phyloP scores from a whole-genome alignment of 2,888 invertebrate genomes.

The Lamproptera curius region DNA sequence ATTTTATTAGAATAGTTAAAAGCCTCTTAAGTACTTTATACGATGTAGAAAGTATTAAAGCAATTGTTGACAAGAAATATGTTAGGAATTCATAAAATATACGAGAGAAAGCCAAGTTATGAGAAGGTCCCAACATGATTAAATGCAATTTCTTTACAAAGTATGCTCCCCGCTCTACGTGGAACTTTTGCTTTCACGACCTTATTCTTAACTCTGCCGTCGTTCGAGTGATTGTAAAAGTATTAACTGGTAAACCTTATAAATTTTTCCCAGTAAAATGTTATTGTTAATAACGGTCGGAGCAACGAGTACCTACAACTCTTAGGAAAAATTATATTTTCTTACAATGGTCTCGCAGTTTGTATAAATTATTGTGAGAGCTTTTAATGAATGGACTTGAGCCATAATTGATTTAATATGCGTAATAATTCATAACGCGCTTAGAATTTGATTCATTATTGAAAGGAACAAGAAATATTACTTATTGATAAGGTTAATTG shows the following conservation, averaged over 20 bases:
- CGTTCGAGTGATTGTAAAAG: conserved; percentile 38
- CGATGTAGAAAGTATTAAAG: conserved; percentile 56
- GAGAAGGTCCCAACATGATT: conserved; percentile 63
- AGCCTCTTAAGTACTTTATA: conserved; percentile 43
- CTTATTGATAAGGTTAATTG: too few species aligned
- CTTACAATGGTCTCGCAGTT: neutral
- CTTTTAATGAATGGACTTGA: conserved; percentile 1
- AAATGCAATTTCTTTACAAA: conserved; percentile 74
- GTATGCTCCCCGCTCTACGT: conserved; percentile 56
- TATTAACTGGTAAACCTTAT: conserved; percentile 29
- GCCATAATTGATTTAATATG: too few species aligned
- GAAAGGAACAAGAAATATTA: too few species aligned
- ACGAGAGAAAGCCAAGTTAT: conserved; percentile 57
- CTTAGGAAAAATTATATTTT: conserved; percentile 7
- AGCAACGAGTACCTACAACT: conserved; percentile 5
- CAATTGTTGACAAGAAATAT: conserved; percentile 68
- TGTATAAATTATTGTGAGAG: neutral
- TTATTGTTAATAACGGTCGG: conserved; percentile 15
- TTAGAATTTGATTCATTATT: neutral
- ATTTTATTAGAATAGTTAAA: conserved; percentile 58
- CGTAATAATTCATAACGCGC: neutral
- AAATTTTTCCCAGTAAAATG: conserved; percentile 20
- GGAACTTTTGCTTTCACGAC: conserved; percentile 59
- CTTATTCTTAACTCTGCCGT: conserved; percentile 43
- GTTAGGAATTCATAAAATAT: conserved; percentile 63